Evolutionary conservation across 1,140 invertebrate genomes (phyloP), one percentile per base, ranked within the genome.

Genomic region (Planococcus citri): DNA sequence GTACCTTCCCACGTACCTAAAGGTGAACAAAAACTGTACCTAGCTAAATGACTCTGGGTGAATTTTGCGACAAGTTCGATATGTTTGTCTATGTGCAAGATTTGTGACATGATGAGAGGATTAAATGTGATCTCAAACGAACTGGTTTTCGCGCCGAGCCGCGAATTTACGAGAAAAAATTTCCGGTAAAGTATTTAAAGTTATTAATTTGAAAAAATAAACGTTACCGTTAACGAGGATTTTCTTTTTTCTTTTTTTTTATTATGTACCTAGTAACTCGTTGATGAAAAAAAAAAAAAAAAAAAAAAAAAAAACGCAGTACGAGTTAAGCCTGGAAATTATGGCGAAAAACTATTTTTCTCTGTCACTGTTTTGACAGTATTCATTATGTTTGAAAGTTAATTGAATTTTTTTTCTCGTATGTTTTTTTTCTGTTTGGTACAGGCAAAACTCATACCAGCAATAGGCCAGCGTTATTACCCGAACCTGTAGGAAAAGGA

Each of bases 371-470:
- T 17, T 51, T 51, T 51, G 41, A 51, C 41, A 51, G 41, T 51
- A 51, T 51, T 51, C 41, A 51, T 51, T 51, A 51, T 51, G 41
- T 51, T 51, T 51, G 41, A 64, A 25, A 24, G 60, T 64, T 27
- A 64, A 64, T 25, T 64, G 60, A 64, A 64, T 64, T 25, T 64
- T 64, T 64, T 64, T 64, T 64, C 60, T 25, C 25, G 60, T 64
- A 64, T 64, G 60, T 51, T 51, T 51, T 51, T 51, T 51, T 51
- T 51, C 17, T 51, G 10, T 51, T 51, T 51, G 6, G 60, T n/a
- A n/a, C 25, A 64, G 60, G 60, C 20, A 64, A 64, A 64, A 25
- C 21, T 64, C 60, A 64, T 27, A 25, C 20, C 22, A 64, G 6
- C 3, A 64, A 27, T 27, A 24, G 60, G 20, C 60, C 60, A 25